Percentiles rank a stretch among this genome's conserved stretches.
phyloP scores from a whole-genome alignment of 2,113 vertebrate species.

The Rhinoderma darwinii region DNA sequence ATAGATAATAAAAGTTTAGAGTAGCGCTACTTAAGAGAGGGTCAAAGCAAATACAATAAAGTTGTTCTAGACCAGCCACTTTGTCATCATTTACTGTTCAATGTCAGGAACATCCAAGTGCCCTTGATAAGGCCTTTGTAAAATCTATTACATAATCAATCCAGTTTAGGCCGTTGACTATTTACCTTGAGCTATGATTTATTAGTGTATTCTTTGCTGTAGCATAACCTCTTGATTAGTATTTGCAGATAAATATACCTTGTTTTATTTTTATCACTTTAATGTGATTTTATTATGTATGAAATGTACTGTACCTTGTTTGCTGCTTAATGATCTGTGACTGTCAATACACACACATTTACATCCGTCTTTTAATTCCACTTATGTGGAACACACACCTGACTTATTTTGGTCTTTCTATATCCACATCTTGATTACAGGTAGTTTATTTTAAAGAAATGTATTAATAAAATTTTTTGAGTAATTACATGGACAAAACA shows the following conservation, averaged over 20 bases:
- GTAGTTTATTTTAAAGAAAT: too few species aligned
- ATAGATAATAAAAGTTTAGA: constrained; percentile 20
- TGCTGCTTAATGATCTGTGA: neutral
- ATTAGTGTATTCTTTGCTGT: neutral
- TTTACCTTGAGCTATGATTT: constrained; percentile 51
- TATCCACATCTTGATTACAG: too few species aligned
- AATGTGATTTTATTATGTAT: neutral
- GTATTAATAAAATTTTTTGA: too few species aligned
- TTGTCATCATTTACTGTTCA: constrained; percentile 50
- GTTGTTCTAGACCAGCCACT: constrained; percentile 34
- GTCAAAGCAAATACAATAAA: constrained; percentile 46
- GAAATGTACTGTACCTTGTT: neutral
- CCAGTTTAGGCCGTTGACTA: constrained; percentile 49
- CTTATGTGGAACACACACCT: too few species aligned
- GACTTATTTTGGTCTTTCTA: too few species aligned
- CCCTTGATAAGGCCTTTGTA: constrained; percentile 48
- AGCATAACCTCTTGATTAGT: constrained; percentile 26
- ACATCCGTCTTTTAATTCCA: too few species aligned
- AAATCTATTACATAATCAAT: constrained; percentile 54
- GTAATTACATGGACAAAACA: too few species aligned
- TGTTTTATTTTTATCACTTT: neutral
- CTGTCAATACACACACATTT: neutral
- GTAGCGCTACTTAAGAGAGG: neutral
- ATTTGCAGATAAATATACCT: constrained; percentile 20
- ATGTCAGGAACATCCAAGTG: constrained; percentile 47